These are phyloP conservation scores for Sesia bembeciformis DNA, from an alignment of 2,888 invertebrate genomes.

Conservation along the genomic window DNA sequence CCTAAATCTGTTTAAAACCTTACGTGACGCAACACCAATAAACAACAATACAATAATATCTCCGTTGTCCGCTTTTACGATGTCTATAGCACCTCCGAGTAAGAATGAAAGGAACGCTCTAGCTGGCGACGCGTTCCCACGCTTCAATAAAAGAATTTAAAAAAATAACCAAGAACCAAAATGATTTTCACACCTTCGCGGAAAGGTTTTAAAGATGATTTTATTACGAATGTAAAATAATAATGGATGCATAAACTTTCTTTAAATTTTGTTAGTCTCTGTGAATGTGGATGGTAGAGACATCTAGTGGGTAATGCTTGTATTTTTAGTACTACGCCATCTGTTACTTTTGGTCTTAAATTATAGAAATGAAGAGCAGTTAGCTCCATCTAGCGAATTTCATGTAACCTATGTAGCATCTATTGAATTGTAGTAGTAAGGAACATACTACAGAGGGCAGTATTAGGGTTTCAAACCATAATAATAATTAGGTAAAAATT, in stretches of 20 bases:
- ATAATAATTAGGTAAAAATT: too few relatives aligned
- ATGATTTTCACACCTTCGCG: conserved; percentile 71
- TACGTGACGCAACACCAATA: conserved; percentile 5
- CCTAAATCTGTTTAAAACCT: background rate
- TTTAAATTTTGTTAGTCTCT: conserved; percentile 16
- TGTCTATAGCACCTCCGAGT: conserved; percentile 2
- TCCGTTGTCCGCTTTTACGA: conserved; percentile 3
- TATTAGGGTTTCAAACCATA: too few relatives aligned
- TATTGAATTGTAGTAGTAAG: too few relatives aligned
- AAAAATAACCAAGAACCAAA: conserved; percentile 47
- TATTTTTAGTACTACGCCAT: conserved; percentile 14
- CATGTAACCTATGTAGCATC: too few relatives aligned
- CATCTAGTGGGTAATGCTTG: conserved; percentile 27
- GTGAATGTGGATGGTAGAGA: conserved; percentile 17
- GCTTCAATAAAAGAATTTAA: conserved; percentile 33
- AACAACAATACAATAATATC: conserved; percentile 2
- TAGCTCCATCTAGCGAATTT: too few relatives aligned
- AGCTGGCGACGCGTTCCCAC: conserved; percentile 45
- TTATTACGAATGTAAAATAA: conserved; percentile 65
- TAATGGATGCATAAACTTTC: conserved; percentile 53
- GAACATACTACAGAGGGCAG: too few relatives aligned
- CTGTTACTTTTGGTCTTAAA: conserved; percentile 5
- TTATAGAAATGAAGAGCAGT: too few relatives aligned
- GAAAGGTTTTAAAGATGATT: conserved; percentile 52
- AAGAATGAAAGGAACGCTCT: background rate